These are phyloP conservation scores for Agrypnus murinus DNA, from an alignment of 2,888 invertebrate genomes.

Conservation along the genomic window DNA sequence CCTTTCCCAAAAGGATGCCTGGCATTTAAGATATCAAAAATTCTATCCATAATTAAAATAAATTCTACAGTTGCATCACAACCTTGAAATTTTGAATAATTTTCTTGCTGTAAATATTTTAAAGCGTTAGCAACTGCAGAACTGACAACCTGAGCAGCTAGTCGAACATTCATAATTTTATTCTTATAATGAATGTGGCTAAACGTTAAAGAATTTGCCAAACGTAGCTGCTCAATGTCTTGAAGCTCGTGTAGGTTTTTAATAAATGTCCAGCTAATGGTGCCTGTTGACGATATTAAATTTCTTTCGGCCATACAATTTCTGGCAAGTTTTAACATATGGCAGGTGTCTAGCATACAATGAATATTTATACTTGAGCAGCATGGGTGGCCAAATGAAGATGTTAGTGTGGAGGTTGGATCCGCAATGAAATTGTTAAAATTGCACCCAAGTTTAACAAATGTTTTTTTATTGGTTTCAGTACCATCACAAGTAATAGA, in stretches of 20 bases:
- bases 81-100: slow-evolving; percentile 28
- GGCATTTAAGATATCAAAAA: slow-evolving; percentile 43
- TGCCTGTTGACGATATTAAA: neutral
- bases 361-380: too few relatives aligned
- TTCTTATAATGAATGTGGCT: slow-evolving; percentile 27
- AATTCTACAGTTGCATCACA: slow-evolving; percentile 41
- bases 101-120: slow-evolving; percentile 13
- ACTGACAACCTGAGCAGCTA: slow-evolving; percentile 31
- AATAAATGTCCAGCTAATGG: slow-evolving; percentile 4
- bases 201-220: too few relatives aligned
- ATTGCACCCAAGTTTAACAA: too few relatives aligned
- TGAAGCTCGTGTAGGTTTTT: slow-evolving; percentile 10
- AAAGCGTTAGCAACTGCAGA: slow-evolving; percentile 27
- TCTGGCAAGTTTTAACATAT: too few relatives aligned
- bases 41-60: slow-evolving; percentile 38
- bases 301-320: slow-evolving; percentile 9
- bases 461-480: too few relatives aligned
- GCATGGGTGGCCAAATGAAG: too few relatives aligned
- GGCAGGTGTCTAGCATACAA: too few relatives aligned
- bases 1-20: slow-evolving; percentile 42
- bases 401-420: too few relatives aligned
- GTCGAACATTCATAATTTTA: slow-evolving; percentile 36
- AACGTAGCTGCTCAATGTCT: neutral
- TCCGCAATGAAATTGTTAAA: too few relatives aligned
- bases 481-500: too few relatives aligned